These are phyloP conservation scores for Hololepta plana DNA, from an alignment of 2,888 invertebrate species.

Conservation along the genomic window DNA sequence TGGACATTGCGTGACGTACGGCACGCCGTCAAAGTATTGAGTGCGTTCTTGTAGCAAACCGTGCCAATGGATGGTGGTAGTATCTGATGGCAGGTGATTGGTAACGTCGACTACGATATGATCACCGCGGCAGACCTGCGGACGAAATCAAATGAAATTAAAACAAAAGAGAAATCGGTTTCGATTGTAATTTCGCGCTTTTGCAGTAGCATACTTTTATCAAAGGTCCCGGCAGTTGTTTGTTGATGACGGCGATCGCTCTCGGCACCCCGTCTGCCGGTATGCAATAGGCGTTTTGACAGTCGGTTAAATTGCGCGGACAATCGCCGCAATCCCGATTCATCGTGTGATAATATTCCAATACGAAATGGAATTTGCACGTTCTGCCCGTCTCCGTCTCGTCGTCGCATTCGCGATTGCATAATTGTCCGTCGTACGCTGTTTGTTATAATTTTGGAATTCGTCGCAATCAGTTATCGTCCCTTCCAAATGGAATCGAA, in stretches of 20 bases:
- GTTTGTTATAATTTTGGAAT: no score
- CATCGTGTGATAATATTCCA: constrained; percentile 73
- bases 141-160: no score
- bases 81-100: constrained; percentile 62
- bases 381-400: constrained; percentile 47
- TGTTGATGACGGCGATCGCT: constrained; percentile 60
- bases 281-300: constrained; percentile 61
- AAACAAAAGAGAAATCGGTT: no score
- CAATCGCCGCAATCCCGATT: constrained; percentile 80
- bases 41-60: constrained; percentile 63
- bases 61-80: constrained; percentile 84
- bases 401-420: no score
- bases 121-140: constrained; percentile 83
- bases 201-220: constrained; percentile 71
- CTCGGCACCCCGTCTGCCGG: constrained; percentile 65
- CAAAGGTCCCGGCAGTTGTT: constrained; percentile 73
- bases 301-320: constrained; percentile 56
- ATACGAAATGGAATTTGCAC: constrained; percentile 50
- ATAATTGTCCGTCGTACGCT: no score
- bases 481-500: no score
- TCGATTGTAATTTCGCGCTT: no score
- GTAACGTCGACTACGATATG: constrained; percentile 64
- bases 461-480: no score
- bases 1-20: constrained; percentile 71
- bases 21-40: constrained; percentile 82